Percentiles rank a stretch among this genome's conserved stretches.
These are phyloP conservation scores for Trisateles emortualis DNA, from an alignment of 2,888 invertebrate genomes.

Conservation along the genomic window DNA sequence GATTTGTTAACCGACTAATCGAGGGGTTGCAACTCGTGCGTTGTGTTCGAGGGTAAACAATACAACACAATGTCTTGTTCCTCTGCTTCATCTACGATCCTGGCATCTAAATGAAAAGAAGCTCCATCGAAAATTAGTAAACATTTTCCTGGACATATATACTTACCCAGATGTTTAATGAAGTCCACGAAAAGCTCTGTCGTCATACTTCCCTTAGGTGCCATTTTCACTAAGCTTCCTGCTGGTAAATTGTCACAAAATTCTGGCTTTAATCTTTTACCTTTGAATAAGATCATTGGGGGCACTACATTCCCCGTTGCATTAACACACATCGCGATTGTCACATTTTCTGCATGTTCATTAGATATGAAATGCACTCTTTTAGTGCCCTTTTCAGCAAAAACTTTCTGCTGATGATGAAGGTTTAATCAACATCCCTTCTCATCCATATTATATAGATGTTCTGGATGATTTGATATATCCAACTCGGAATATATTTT, in stretches of 20 bases:
- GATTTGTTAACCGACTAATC: not conserved
- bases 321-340: too few relatives aligned
- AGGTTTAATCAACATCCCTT: too few relatives aligned
- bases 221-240: conserved; percentile 18
- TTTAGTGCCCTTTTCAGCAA: too few relatives aligned
- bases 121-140: conserved; percentile 7
- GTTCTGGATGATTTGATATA: too few relatives aligned
- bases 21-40: not conserved
- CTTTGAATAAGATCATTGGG: conserved; percentile 32
- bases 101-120: conserved; percentile 2
- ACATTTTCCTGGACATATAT: conserved; percentile 2
- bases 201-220: conserved; percentile 20
- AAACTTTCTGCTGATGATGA: too few relatives aligned
- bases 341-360: too few relatives aligned
- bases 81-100: not conserved
- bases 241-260: conserved; percentile 13
- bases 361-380: too few relatives aligned
- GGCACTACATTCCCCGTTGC: conserved; percentile 31
- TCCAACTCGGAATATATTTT: too few relatives aligned
- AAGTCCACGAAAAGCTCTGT: conserved; percentile 15
- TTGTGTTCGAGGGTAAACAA: not conserved
- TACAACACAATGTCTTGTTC: not conserved
- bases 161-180: conserved; percentile 3
- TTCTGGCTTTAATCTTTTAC: conserved; percentile 7
- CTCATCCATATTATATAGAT: too few relatives aligned